Conservation (phyloP, 2,888 invertebrate species). For the Metellina segmentata region DNA sequence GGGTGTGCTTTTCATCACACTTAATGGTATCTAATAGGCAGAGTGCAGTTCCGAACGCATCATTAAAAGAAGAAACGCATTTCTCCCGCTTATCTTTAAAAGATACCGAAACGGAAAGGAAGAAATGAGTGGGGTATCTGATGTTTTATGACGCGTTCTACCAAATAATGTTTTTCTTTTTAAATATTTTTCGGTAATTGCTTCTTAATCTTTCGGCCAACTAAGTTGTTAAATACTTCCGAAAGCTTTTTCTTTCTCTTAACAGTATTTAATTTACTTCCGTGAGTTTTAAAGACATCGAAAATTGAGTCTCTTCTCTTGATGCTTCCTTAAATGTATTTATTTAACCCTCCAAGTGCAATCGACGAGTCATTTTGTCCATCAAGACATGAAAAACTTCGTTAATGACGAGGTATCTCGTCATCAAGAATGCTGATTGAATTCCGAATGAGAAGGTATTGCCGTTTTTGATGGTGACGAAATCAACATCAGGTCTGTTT, state of each 20-base stretch:
- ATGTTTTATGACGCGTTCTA: no score
- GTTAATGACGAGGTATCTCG: no score
- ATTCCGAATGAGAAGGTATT: no score
- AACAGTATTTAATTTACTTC: neutral
- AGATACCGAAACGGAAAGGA: neutral
- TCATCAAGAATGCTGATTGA: no score
- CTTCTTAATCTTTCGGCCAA: neutral
- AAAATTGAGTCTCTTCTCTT: neutral
- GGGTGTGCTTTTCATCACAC: conserved; percentile 63
- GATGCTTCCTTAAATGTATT: no score
- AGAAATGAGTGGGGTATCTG: neutral
- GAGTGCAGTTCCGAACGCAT: conserved; percentile 18
- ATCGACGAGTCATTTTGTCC: no score
- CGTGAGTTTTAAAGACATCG: neutral
- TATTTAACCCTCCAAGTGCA: no score
- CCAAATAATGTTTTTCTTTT: neutral
- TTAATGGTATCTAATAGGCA: conserved; percentile 67
- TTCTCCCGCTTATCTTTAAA: neutral
- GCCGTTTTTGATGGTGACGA: no score
- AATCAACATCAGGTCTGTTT: no score
- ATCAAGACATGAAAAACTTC: no score
- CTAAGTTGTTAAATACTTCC: neutral
- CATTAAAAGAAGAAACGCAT: conserved; percentile 16
- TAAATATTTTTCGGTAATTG: neutral
- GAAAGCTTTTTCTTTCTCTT: neutral